Evolutionary conservation across 2,113 vertebrate species (phyloP).

Genomic region (Halichoerus grypus): DNA sequence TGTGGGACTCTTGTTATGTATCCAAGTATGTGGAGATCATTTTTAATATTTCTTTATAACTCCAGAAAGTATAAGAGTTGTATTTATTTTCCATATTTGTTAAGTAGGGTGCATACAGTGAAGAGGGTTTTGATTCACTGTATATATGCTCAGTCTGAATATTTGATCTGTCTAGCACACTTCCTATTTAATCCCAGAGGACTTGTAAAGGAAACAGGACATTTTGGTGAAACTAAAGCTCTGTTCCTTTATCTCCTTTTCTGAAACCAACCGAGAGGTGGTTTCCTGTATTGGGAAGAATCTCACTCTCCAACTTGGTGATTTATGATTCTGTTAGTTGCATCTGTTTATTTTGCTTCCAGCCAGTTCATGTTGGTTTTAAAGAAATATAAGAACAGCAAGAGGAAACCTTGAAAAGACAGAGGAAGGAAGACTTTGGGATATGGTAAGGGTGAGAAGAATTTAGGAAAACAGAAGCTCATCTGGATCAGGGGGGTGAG

Average conservation of each 20-base stretch:
- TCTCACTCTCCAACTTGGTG: not conserved
- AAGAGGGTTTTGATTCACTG: not conserved
- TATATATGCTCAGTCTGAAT: not conserved
- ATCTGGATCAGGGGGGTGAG: not conserved
- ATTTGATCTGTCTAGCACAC: not conserved
- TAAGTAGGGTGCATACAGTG: not conserved
- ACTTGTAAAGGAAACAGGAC: not conserved
- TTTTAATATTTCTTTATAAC: conserved; percentile 1
- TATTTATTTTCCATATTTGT: conserved; percentile 28
- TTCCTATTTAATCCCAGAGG: conserved; percentile 41
- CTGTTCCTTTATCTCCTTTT: conserved; percentile 32
- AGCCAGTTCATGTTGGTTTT: conserved; percentile 75
- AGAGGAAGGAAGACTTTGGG: conserved; percentile 64
- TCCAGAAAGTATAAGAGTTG: not conserved
- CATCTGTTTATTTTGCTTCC: conserved; percentile 75
- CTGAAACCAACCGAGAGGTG: not conserved
- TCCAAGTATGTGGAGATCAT: not conserved
- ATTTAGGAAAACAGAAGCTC: conserved; percentile 58
- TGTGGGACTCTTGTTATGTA: not conserved
- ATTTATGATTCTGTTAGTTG: conserved; percentile 70
- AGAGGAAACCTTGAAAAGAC: conserved; percentile 50
- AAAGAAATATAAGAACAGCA: conserved; percentile 68
- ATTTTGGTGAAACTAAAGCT: conserved; percentile 37
- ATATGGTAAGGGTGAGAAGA: conserved; percentile 54
- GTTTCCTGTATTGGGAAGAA: conserved; percentile 57